Base-by-base conservation (phyloP, 2,797 vertebrate species). In the Enteromius radiatus region DNA sequence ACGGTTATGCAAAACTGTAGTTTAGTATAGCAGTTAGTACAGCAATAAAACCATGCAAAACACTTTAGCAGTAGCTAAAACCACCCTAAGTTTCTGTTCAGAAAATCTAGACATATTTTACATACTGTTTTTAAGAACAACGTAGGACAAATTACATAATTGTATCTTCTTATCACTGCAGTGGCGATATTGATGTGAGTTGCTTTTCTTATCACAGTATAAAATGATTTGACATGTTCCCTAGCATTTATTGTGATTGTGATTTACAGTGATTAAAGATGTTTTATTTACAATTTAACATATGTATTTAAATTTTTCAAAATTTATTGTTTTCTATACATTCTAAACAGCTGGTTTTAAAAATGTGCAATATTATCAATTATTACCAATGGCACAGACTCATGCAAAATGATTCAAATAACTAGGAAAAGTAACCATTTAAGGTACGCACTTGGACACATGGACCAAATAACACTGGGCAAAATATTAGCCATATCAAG, bases 191-290 rank as follows among this genome's bases (percentile, higher is more conserved):
- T 28, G 52, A 64, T 31, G 23, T 38, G 8, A 71, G 41, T 0
- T 3, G 0, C 12, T 10, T 45, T 28, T 47, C 33, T 82, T 82
- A 82, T 76, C 71, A 67, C 17, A n/a, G n/a, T 28, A 76, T 82
- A 54, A 67, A 75, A 21, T 15, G 11, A 41, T 28, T 54, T 10
- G 17, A 63, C 54, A 71, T 47, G 36, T 54, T 80, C 49, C 21
- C 52, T 61, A 17, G 12, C 31, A 54, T 26, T n/a, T n/a, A n/a
- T n/a, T n/a, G n/a, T n/a, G n/a, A n/a, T n/a, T n/a, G n/a, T n/a
- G n/a, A n/a, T n/a, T n/a, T n/a, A n/a, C n/a, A 2, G 59, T 65
- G 17, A 65, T 54, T 81, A 64, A 74, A 81, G 10, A 65, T 49
- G 15, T 38, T 15, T 69, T 68, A 15, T 41, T 59, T 19, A n/a